Evolutionary conservation across 2,797 vertebrate species (phyloP).

Genomic region (Sebastes hubbsi): DNA sequence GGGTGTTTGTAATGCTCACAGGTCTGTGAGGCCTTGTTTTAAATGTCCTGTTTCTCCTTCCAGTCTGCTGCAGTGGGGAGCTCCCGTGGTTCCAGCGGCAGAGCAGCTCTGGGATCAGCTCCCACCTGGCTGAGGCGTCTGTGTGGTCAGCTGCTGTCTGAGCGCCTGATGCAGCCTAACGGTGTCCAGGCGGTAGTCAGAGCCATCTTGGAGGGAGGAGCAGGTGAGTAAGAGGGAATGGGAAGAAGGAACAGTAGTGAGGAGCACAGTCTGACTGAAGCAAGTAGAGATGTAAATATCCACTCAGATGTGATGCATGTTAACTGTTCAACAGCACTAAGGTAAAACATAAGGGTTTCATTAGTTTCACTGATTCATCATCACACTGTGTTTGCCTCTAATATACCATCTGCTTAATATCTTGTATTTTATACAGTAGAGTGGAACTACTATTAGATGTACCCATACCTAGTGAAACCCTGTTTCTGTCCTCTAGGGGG

Average conservation of each 20-base stretch:
- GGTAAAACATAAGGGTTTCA: background rate
- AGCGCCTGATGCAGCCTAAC: conserved; percentile 86
- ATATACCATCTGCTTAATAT: background rate
- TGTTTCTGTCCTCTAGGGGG: conserved; percentile 74
- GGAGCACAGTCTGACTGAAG: background rate
- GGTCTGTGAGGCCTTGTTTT: background rate
- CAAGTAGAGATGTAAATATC: background rate
- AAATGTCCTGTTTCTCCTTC: background rate
- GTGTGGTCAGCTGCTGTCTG: conserved; percentile 91
- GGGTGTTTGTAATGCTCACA: background rate
- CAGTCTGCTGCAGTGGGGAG: conserved; percentile 44
- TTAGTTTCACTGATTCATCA: background rate
- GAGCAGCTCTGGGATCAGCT: conserved; percentile 54
- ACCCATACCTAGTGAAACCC: background rate
- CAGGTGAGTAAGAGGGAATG: conserved; percentile 76
- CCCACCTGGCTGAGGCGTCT: conserved; percentile 90
- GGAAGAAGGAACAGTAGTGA: background rate
- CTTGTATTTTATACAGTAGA: background rate
- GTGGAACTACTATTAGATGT: background rate
- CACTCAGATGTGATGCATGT: background rate
- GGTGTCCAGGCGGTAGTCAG: conserved; percentile 92
- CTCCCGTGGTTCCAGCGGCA: conserved; percentile 20
- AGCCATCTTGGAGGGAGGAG: conserved; percentile 88
- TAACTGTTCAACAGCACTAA: background rate
- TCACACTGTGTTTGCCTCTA: background rate